phyloP scores from a whole-genome alignment of 2,113 vertebrate genomes.

The Myrmecophaga tridactyla region DNA sequence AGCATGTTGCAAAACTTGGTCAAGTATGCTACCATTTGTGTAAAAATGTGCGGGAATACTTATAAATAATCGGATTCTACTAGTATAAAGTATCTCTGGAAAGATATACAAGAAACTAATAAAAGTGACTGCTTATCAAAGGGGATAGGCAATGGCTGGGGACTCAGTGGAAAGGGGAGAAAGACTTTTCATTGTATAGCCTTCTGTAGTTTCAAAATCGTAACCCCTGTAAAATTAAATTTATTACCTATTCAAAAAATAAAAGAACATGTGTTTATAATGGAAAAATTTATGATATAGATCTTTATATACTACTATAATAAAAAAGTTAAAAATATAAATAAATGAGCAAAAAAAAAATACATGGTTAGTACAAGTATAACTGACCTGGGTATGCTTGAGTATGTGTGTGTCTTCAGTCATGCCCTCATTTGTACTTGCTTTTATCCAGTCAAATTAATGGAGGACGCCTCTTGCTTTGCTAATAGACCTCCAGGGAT shows the following conservation, averaged over 20 bases:
- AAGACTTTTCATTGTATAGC: neutral
- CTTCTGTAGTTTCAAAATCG: slow-evolving; percentile 14
- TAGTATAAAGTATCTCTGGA: neutral
- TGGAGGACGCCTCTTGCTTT: neutral
- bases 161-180: neutral
- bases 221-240: neutral
- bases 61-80: neutral
- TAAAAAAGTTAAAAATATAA: neutral
- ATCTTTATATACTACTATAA: neutral
- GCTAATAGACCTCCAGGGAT: neutral
- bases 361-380: neutral
- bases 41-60: neutral
- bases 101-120: slow-evolving; percentile 7
- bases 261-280: neutral
- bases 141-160: neutral
- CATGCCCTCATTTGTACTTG: neutral
- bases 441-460: neutral
- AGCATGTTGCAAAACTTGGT: neutral
- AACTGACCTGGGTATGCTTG: neutral
- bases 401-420: neutral
- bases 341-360: neutral
- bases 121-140: neutral
- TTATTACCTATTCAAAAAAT: neutral
- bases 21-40: neutral
- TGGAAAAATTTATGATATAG: too few relatives aligned